These are phyloP conservation scores for Pyrrhia umbra DNA, from an alignment of 2,888 invertebrate species.

Conservation along the genomic window DNA sequence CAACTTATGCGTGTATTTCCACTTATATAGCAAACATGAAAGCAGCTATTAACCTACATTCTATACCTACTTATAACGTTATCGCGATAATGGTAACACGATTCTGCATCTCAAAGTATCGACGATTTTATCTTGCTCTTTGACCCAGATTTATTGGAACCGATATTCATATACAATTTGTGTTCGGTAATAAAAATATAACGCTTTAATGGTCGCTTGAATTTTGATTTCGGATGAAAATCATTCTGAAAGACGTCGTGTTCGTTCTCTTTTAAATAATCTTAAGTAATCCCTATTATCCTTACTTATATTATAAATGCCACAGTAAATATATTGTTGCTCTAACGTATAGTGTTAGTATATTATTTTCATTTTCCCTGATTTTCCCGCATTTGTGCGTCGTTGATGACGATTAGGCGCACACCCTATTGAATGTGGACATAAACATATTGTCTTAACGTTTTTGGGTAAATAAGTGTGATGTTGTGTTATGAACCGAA, in stretches of 20 bases:
- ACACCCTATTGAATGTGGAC: neutral
- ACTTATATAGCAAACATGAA: constrained; percentile 50
- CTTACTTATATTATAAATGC: too few relatives aligned
- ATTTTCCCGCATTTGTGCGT: too few relatives aligned
- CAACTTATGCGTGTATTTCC: constrained; percentile 34
- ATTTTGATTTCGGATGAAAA: constrained; percentile 13
- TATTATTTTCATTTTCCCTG: too few relatives aligned
- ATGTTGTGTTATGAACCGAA: neutral
- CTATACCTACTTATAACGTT: constrained; percentile 56
- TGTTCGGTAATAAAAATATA: constrained; percentile 22
- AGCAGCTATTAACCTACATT: constrained; percentile 63
- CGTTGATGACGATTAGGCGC: too few relatives aligned
- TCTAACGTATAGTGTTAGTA: too few relatives aligned
- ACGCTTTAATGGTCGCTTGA: constrained; percentile 20
- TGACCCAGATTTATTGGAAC: constrained; percentile 66
- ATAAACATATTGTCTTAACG: neutral
- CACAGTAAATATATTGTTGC: too few relatives aligned
- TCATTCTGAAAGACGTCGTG: neutral
- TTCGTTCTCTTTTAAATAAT: neutral
- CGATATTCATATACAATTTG: constrained; percentile 32
- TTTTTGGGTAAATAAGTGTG: too few relatives aligned
- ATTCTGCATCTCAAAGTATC: constrained; percentile 69
- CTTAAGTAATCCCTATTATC: neutral
- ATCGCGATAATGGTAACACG: constrained; percentile 63
- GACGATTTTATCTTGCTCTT: constrained; percentile 72